Conservation (phyloP, 1,140 invertebrate genomes). For the Forficula auricularia region DNA sequence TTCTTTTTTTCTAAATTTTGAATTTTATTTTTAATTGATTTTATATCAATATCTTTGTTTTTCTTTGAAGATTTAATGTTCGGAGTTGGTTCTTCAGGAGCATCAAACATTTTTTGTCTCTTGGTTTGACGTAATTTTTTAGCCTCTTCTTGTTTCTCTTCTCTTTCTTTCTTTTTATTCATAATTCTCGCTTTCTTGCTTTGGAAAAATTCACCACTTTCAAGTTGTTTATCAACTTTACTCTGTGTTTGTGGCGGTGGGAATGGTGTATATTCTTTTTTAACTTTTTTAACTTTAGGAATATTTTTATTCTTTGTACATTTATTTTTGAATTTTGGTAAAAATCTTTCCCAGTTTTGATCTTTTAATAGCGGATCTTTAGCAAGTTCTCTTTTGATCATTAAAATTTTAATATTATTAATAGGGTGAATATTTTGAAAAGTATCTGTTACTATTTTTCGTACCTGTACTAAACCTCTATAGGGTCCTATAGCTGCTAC, state of each 20-base stretch:
- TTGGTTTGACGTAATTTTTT: constrained; percentile 55
- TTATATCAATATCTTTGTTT: constrained; percentile 36
- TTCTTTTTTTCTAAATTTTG: constrained; percentile 35
- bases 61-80: constrained; percentile 17
- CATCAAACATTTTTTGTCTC: constrained; percentile 62
- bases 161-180: constrained; percentile 52
- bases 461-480: constrained; percentile 71
- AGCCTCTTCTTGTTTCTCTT: constrained; percentile 50
- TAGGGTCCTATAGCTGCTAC: constrained; percentile 90
- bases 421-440: constrained; percentile 99
- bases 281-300: constrained; percentile 67
- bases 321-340: constrained; percentile 90
- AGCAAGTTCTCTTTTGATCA: constrained; percentile 91
- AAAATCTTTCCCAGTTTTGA: constrained; percentile 93
- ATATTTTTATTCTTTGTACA: constrained; percentile 73
- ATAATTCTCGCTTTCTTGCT: constrained; percentile 63
- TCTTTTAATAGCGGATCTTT: constrained; percentile 81
- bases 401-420: constrained; percentile 94
- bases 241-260: constrained; percentile 83
- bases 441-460: constrained; percentile 85
- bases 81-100: constrained; percentile 47
- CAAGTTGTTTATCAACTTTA: constrained; percentile 85
- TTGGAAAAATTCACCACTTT: constrained; percentile 92
- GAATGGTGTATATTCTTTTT: constrained; percentile 93
- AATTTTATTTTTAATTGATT: constrained; percentile 51